Conservation (phyloP, 2,113 vertebrate species). For the Callopanchax toddi region DNA sequence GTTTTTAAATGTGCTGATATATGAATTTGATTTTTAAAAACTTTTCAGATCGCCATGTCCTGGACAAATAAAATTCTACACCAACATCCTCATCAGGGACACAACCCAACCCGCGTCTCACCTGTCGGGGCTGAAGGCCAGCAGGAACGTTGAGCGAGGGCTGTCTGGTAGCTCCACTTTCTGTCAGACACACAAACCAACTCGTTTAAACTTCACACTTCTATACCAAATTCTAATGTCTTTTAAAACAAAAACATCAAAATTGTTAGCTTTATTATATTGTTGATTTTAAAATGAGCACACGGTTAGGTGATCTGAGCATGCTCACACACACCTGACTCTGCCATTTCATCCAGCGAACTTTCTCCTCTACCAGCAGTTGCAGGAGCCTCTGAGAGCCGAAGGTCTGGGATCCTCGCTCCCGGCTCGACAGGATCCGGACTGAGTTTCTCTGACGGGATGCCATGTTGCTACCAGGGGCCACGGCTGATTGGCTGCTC, state of each 20-base stretch:
- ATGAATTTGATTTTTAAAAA: no score
- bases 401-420: slow-evolving; percentile 88
- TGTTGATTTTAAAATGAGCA: no score
- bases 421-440: slow-evolving; percentile 91
- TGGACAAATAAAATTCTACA: no score
- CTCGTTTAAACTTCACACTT: no score
- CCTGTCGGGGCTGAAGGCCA: slow-evolving; percentile 99
- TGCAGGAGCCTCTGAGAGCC: slow-evolving; percentile 93
- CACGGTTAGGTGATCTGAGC: no score
- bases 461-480: slow-evolving; percentile 82
- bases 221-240: no score
- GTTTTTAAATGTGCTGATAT: no score
- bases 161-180: slow-evolving; percentile 99
- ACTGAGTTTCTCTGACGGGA: slow-evolving; percentile 96
- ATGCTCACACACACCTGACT: slow-evolving; percentile 83
- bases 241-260: no score
- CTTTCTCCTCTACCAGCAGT: slow-evolving; percentile 97
- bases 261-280: no score
- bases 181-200: slow-evolving; percentile 80
- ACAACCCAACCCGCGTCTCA: slow-evolving; percentile 63
- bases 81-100: no score
- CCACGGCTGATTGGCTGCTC: slow-evolving; percentile 61
- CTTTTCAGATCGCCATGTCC: no score
- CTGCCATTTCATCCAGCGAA: slow-evolving; percentile 99
- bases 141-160: slow-evolving; percentile 96